Base-by-base conservation (phyloP, 2,888 invertebrate species). In the Calameuta filiformis region DNA sequence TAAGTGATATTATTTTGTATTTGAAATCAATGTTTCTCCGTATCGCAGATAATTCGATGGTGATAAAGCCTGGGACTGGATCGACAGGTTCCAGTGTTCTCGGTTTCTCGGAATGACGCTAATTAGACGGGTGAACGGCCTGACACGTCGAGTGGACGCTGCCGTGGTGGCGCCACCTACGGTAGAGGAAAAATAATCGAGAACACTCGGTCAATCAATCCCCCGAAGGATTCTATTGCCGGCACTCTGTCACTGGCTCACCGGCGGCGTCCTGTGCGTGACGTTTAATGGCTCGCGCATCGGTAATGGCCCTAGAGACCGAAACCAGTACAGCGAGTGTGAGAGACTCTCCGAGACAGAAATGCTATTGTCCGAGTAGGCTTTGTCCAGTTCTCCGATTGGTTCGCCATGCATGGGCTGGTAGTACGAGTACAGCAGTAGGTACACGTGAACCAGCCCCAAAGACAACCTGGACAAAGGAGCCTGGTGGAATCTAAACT, bases 261-360 rank as follows among this genome's bases (percentile, higher is more conserved):
- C 35, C 35, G 35, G 76, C 76, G 83, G 77, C 76, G 83, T 81
- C 74, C 83, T 85, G 88, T 83, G 79, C 85, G 83, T 89, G 90
- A 91, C 90, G 85, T 89, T 89, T 90, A 89, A 90, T 87, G 87
- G 88, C 79, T 82, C 85, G 82, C 80, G 77, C 81, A 82, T 77
- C 84, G 83, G 82, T 69, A 69, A 69, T 69, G 33, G 69, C 69
- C 69, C 40, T 40, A 40, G 40, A 40, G 69, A 69, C 30, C 12
- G 69, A 69, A 30, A 69, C 69, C 33, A 30, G 69, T 1, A 37
- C 12, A 35, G 37, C 30, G 30, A 69, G 69, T 1, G 33, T 4
- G 31, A 33, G 69, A 15, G 40, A 40, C 40, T 40, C 40, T 40
- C 40, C 15, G 40, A 37, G 15, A 40, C 40, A 40, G 40, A 40